Percentiles rank a stretch among this genome's conserved stretches.
phyloP scores from a whole-genome alignment of 1,140 invertebrate genomes.

The Diabrotica undecimpunctata region DNA sequence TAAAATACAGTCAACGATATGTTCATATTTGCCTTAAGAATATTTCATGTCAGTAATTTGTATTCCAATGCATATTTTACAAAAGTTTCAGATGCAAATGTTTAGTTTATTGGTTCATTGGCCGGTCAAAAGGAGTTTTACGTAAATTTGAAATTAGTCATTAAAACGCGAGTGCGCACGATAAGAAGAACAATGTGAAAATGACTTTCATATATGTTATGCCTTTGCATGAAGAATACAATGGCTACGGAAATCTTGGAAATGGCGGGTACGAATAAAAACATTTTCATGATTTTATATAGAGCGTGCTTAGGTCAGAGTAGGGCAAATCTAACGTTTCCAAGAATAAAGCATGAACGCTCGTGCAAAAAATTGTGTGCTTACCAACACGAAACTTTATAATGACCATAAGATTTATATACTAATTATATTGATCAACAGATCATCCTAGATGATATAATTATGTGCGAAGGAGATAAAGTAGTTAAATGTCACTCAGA shows the following conservation, averaged over 20 bases:
- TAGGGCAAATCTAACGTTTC: slow-evolving; percentile 12
- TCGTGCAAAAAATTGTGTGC: slow-evolving; percentile 9
- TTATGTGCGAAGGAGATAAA: too few species aligned
- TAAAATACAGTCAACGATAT: too few species aligned
- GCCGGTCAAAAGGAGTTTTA: too few species aligned
- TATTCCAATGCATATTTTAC: too few species aligned
- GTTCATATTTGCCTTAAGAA: too few species aligned
- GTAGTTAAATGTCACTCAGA: too few species aligned
- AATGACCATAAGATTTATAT: slow-evolving; percentile 5
- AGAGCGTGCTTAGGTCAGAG: slow-evolving; percentile 15
- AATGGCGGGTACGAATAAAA: slow-evolving; percentile 33
- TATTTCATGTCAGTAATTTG: too few species aligned
- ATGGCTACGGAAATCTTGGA: slow-evolving; percentile 42
- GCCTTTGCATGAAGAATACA: slow-evolving; percentile 44
- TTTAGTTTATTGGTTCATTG: too few species aligned
- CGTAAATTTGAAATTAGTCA: too few species aligned
- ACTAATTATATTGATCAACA: not conserved
- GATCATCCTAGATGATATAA: too few species aligned
- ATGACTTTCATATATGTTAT: slow-evolving; percentile 48
- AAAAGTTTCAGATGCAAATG: too few species aligned
- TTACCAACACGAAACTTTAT: slow-evolving; percentile 14
- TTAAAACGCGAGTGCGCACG: not conserved
- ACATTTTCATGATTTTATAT: slow-evolving; percentile 15
- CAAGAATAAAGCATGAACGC: slow-evolving; percentile 9
- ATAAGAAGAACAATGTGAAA: slow-evolving; percentile 22